Evolutionary conservation across 2,797 vertebrate genomes (phyloP), one percentile per base, ranked within the genome.

Genomic region (Amphiprion clarkii): DNA sequence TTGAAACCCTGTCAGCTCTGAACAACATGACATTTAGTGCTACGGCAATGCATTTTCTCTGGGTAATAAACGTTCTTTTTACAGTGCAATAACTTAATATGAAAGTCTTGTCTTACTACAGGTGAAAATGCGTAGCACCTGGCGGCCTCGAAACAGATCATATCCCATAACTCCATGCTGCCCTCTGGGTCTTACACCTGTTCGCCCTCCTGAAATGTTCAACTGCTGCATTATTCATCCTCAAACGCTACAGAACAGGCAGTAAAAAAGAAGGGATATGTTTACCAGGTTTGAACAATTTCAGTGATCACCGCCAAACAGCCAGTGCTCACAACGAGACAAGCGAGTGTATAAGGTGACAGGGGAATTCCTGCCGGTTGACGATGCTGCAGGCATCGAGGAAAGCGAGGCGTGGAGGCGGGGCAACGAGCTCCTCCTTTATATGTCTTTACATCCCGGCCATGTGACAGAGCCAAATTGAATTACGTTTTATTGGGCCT

Each of bases 291-390:
- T n/a, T 10, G 62, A 59, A 36, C 67, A 72, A 72, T 83, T 76
- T 17, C 67, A 74, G 51, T 12, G 16, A 81, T 88, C 71, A 39
- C 60, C 58, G 70, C 70, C 19, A 76, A 83, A 55, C 71, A 62
- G 51, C 25, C 0, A 60, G 54, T 39, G 52, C 78, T 89, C 89
- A 92, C 56, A 25, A 66, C 0, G 40, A 80, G 78, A 65, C 70
- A 44, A 87, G 81, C 81, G 25, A 40, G 57, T 67, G 87, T 76
- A 87, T 93, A 88, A 85, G 78, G 85, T 94, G 85, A 90, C 92
- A 48, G 92, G 93, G 91, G 80, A 93, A 92, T 92, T 92, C 91
- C 92, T 91, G 84, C 31, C 86, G 73, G 80, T 42, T 78, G 79
- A 13, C 65, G 80, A 57, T 75, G 89, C 88, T 90, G 92, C 82